phyloP scores from a whole-genome alignment of 2,113 vertebrate genomes.

The Rhea pennata region DNA sequence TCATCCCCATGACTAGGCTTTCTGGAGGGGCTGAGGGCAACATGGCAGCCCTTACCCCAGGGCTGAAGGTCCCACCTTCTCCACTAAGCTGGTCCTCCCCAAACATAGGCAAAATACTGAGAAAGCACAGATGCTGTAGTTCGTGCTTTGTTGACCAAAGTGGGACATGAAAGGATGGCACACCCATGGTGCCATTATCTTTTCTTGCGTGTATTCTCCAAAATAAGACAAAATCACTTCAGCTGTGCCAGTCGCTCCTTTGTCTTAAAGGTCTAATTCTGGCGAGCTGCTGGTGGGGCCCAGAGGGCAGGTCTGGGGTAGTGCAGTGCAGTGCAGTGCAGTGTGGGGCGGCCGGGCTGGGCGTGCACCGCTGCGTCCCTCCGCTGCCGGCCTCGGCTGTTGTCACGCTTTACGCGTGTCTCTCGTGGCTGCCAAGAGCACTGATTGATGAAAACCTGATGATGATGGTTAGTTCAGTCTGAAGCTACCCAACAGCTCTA shows the following conservation, averaged over 20 bases:
- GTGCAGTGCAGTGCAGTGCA: too few relatives aligned
- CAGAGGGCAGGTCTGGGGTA: too few relatives aligned
- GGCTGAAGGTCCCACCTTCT: background rate
- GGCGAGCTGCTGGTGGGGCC: background rate
- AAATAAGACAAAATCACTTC: background rate
- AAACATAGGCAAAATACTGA: background rate
- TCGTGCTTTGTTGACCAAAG: background rate
- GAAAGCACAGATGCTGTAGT: background rate
- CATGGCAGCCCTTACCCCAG: background rate
- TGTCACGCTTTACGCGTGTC: background rate
- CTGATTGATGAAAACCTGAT: background rate
- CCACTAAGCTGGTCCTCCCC: background rate
- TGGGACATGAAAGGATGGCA: background rate
- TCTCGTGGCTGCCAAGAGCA: fast-evolving
- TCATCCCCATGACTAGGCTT: background rate
- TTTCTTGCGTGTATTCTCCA: background rate
- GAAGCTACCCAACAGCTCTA: background rate
- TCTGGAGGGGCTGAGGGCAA: background rate
- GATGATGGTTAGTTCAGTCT: background rate
- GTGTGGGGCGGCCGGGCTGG: fast-evolving
- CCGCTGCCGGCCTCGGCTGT: too few relatives aligned
- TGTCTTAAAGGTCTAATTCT: background rate
- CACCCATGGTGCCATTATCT: fast-evolving
- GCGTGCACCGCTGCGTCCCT: too few relatives aligned
- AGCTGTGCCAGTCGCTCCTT: background rate